phyloP scores from a whole-genome alignment of 1,140 invertebrate species.

The Pararge aegeria region DNA sequence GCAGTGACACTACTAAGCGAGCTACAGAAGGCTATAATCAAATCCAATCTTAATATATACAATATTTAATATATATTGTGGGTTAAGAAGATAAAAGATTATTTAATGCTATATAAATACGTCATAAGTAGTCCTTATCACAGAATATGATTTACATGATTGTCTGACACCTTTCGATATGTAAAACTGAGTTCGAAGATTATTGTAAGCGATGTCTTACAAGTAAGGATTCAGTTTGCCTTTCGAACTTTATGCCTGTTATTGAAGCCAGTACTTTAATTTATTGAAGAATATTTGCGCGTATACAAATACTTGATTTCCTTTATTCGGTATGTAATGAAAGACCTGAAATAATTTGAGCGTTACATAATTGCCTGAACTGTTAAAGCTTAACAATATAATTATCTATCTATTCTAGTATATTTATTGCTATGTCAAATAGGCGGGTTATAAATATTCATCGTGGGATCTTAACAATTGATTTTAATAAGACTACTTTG shows the following conservation, averaged over 20 bases:
- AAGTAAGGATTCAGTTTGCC: not conserved
- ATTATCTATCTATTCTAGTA: conserved; percentile 71
- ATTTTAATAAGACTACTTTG: conserved; percentile 30
- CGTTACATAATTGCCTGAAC: conserved; percentile 45
- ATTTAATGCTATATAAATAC: conserved; percentile 40
- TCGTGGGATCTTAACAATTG: conserved; percentile 63
- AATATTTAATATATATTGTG: conserved; percentile 16
- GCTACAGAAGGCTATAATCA: conserved; percentile 68
- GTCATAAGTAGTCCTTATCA: conserved; percentile 73
- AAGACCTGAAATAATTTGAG: conserved; percentile 37
- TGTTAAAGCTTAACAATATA: conserved; percentile 69
- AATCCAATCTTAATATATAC: conserved; percentile 67
- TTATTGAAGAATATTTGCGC: conserved; percentile 17
- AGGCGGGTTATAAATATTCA: conserved; percentile 73
- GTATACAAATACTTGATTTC: conserved; percentile 11
- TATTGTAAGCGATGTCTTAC: not conserved
- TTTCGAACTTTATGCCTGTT: not conserved
- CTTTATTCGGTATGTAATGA: not conserved
- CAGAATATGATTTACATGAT: conserved; percentile 68
- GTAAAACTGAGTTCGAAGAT: conserved; percentile 30
- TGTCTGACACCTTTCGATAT: conserved; percentile 65
- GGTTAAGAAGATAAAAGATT: conserved; percentile 41
- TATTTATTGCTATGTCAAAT: conserved; percentile 78
- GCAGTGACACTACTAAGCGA: conserved; percentile 63
- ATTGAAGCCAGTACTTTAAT: not conserved